Evolutionary conservation across 2,113 vertebrate species (phyloP).

Genomic region (Hirundichthys speculiger): DNA sequence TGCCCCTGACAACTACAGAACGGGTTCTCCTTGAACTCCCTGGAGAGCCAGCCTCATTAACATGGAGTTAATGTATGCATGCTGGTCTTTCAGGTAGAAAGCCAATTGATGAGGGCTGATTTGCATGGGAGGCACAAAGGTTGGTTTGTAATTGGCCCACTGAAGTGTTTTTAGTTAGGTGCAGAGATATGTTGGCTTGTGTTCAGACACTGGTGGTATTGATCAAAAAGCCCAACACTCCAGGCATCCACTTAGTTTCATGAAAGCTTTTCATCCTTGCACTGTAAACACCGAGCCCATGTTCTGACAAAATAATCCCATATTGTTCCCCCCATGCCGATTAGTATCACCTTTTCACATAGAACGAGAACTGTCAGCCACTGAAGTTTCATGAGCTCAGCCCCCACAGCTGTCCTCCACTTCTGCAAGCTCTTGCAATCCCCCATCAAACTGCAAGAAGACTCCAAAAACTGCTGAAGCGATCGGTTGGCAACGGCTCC

Average conservation of each 20-base stretch:
- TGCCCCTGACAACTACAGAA: constrained; percentile 68
- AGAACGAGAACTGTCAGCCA: too few relatives aligned
- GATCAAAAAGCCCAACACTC: constrained; percentile 33
- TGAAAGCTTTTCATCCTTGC: constrained; percentile 23
- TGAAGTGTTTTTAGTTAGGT: constrained; percentile 65
- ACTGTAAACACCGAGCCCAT: constrained; percentile 13
- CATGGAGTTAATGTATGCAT: constrained; percentile 70
- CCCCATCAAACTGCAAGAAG: not conserved
- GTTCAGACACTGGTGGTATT: constrained; percentile 33
- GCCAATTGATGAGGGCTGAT: constrained; percentile 48
- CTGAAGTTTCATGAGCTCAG: too few relatives aligned
- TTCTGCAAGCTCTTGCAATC: not conserved
- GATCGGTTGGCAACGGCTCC: constrained; percentile 28
- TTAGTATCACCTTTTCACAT: too few relatives aligned
- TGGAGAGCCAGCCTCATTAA: constrained; percentile 55
- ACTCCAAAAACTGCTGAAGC: not conserved
- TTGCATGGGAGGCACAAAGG: constrained; percentile 51
- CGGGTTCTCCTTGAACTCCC: constrained; percentile 39
- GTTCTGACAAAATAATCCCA: constrained; percentile 36
- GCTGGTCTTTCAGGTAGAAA: constrained; percentile 47
- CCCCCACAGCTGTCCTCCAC: not conserved
- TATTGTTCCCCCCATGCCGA: constrained; percentile 12
- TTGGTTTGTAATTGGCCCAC: constrained; percentile 52
- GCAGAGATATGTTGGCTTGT: constrained; percentile 50
- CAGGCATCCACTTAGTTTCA: constrained; percentile 13